Evolutionary conservation across 2,888 invertebrate species (phyloP).

Genomic region (Tenthredo distinguenda): DNA sequence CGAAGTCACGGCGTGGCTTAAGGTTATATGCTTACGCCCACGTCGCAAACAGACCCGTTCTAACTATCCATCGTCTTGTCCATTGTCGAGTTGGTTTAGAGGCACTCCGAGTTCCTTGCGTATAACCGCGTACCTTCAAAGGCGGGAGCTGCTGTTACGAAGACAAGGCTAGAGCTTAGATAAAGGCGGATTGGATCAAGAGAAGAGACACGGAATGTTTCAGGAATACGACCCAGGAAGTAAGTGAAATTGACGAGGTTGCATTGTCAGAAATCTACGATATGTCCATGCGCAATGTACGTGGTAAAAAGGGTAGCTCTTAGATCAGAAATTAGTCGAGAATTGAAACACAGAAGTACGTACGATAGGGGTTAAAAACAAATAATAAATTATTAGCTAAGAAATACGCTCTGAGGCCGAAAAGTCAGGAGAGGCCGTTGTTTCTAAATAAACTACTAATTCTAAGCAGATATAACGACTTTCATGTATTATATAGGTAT

Average conservation of each 20-base stretch:
- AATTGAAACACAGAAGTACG: not conserved
- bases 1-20: not conserved
- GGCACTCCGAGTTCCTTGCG: not conserved
- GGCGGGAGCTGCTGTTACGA: not conserved
- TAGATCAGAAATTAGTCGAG: not conserved
- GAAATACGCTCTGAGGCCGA: too few species aligned
- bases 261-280: not conserved
- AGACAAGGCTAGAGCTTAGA: not conserved
- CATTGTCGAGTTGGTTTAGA: constrained; percentile 62
- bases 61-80: constrained; percentile 68
- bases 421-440: too few species aligned
- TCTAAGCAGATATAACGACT: too few species aligned
- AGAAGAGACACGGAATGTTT: not conserved
- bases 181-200: not conserved
- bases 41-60: constrained; percentile 66
- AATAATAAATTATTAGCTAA: too few species aligned
- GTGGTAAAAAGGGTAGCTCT: not conserved
- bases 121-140: not conserved
- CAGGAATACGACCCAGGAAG: not conserved
- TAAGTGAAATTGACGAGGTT: not conserved
- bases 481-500: too few species aligned
- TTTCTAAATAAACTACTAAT: too few species aligned
- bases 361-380: too few species aligned
- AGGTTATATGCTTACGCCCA: constrained; percentile 49
- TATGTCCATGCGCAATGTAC: not conserved